These are phyloP conservation scores for Acrossocheilus fasciatus DNA, from an alignment of 2,797 vertebrate genomes.

Conservation along the genomic window DNA sequence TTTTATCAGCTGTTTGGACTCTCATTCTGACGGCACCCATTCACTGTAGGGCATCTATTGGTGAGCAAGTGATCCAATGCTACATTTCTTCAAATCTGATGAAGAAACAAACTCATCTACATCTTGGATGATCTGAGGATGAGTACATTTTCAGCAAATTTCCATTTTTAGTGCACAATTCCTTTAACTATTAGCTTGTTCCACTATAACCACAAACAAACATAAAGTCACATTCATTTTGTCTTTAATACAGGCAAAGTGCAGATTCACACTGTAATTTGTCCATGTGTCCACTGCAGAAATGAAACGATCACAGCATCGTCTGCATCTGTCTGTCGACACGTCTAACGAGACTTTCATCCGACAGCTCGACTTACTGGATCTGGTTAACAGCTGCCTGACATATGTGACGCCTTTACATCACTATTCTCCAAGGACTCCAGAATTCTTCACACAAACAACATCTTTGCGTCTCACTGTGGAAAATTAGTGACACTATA, in stretches of 20 bases:
- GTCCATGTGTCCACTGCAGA: background rate
- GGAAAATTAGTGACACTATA: background rate
- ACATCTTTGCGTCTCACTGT: background rate
- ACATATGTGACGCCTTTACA: slow-evolving; percentile 6
- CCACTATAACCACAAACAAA: background rate
- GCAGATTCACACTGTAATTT: background rate
- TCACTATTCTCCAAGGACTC: background rate
- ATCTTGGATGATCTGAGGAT: background rate
- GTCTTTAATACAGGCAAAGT: background rate
- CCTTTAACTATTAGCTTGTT: background rate
- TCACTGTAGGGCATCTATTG: background rate
- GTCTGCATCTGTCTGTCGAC: background rate
- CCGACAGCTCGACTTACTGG: slow-evolving; percentile 1
- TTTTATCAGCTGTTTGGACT: background rate
- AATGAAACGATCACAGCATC: background rate
- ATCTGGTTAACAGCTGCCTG: slow-evolving; percentile 28
- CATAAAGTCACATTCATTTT: background rate
- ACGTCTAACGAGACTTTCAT: slow-evolving; percentile 8
- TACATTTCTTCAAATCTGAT: background rate
- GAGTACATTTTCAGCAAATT: background rate
- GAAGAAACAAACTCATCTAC: background rate
- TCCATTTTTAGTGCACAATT: background rate
- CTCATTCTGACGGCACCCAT: background rate
- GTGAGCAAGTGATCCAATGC: accelerated
- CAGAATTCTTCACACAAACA: background rate